Conservation (phyloP, 1,140 invertebrate species). For the Philopotamus ludificatus region DNA sequence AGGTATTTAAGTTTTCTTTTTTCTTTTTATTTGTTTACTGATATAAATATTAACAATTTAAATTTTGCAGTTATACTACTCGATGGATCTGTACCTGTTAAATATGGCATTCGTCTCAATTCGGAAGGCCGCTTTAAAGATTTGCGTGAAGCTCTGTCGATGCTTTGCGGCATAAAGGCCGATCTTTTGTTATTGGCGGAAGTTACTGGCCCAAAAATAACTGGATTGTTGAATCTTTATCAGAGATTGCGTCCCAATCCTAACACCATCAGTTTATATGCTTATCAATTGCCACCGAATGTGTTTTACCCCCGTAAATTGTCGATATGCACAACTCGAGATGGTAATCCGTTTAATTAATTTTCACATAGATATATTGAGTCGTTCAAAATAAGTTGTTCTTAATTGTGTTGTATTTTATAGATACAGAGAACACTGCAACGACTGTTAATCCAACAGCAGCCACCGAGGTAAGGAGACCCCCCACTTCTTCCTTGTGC, state of each 20-base stretch:
- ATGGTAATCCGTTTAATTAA: too few species aligned
- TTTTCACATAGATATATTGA: too few species aligned
- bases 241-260: constrained; percentile 44
- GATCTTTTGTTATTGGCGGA: constrained; percentile 69
- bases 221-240: constrained; percentile 50
- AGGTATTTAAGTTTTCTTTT: constrained; percentile 53
- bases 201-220: constrained; percentile 66
- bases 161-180: constrained; percentile 62
- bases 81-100: constrained; percentile 76
- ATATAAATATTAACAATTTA: constrained; percentile 29
- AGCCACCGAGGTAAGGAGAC: constrained; percentile 66
- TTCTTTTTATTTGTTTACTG: not conserved
- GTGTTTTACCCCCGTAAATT: constrained; percentile 14
- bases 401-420: not conserved
- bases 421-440: not conserved
- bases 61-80: constrained; percentile 66
- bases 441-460: constrained; percentile 32
- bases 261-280: constrained; percentile 46
- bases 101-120: constrained; percentile 78
- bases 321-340: not conserved
- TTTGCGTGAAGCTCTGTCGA: constrained; percentile 68
- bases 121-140: constrained; percentile 75
- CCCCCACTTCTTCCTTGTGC: constrained; percentile 64
- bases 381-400: not conserved
- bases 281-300: constrained; percentile 50